These are phyloP conservation scores for Tillus elongatus DNA, from an alignment of 2,888 invertebrate genomes.

Conservation along the genomic window DNA sequence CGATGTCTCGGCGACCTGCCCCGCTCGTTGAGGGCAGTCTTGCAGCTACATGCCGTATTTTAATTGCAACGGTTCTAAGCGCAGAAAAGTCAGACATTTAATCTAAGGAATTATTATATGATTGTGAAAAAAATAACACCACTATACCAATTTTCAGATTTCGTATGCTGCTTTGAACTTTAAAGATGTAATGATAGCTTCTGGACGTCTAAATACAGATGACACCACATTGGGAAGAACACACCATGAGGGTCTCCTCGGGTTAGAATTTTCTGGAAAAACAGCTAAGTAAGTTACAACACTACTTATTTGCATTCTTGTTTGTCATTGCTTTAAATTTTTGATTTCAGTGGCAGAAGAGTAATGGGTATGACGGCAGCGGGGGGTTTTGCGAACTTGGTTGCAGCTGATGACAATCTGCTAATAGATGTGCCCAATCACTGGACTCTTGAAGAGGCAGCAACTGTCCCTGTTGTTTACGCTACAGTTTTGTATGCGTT, in stretches of 20 bases:
- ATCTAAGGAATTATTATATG: no score
- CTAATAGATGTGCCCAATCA: conserved; percentile 59
- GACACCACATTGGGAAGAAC: conserved; percentile 59
- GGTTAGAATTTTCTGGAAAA: conserved; percentile 60
- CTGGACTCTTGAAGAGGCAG: conserved; percentile 67
- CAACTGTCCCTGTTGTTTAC: conserved; percentile 69
- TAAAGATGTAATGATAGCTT: conserved; percentile 90
- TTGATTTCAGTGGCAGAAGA: conserved; percentile 48
- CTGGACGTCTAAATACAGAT: conserved; percentile 79
- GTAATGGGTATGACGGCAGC: conserved; percentile 57
- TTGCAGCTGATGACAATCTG: conserved; percentile 47
- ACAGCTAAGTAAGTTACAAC: conserved; percentile 32
- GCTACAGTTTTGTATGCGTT: conserved; percentile 45
- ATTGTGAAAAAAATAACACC: no score
- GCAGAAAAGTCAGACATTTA: no score
- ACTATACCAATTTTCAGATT: conserved; percentile 11
- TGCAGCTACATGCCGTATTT: no score
- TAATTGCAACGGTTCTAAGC: no score
- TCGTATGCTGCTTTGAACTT: conserved; percentile 82
- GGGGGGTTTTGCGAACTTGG: conserved; percentile 53
- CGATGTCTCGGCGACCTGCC: no score
- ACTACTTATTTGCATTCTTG: no score
- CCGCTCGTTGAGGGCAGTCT: no score
- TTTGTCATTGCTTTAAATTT: no score
- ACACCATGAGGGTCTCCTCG: conserved; percentile 57